Percentiles rank a stretch among this genome's conserved stretches.
Conservation (phyloP, 2,888 invertebrate species). For the Oscheius sp. region DNA sequence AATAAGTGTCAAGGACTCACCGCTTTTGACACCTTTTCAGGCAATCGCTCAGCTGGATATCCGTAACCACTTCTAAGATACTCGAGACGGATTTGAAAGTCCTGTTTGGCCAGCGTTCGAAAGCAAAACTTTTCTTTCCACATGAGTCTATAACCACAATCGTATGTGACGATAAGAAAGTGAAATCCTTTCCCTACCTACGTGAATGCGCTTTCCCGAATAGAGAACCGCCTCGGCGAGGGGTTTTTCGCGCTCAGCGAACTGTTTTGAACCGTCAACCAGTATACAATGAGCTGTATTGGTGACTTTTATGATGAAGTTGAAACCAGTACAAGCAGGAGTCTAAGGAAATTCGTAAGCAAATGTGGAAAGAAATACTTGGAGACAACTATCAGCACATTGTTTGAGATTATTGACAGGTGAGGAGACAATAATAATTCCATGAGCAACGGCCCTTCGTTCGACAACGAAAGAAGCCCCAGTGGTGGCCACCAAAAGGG, state of each 20-base stretch:
- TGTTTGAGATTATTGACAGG: not conserved
- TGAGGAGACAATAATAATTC: not conserved
- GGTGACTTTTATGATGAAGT: conserved; percentile 19
- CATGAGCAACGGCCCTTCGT: not conserved
- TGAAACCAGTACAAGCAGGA: conserved; percentile 11
- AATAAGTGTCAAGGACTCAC: conserved; percentile 25
- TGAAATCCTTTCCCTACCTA: not conserved
- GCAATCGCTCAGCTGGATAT: conserved; percentile 38
- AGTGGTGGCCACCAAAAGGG: conserved; percentile 5
- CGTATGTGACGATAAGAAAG: not conserved
- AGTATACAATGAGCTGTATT: conserved; percentile 10
- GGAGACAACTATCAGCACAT: not conserved
- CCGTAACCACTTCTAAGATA: not conserved
- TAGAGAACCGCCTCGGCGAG: conserved; percentile 19
- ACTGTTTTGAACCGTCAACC: conserved; percentile 12
- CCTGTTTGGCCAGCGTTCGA: conserved; percentile 37
- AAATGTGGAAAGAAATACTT: not conserved
- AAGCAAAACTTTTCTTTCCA: conserved; percentile 38
- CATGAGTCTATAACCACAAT: no score
- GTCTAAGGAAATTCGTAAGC: not conserved
- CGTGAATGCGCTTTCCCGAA: conserved; percentile 11
- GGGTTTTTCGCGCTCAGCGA: conserved; percentile 17
- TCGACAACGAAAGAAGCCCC: conserved; percentile 1
- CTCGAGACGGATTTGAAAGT: conserved; percentile 1
- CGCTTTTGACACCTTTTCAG: conserved; percentile 45